These are phyloP conservation scores for Astropecten irregularis DNA, from an alignment of 53 echinoderm and acorn worm species.

Conservation along the genomic window DNA sequence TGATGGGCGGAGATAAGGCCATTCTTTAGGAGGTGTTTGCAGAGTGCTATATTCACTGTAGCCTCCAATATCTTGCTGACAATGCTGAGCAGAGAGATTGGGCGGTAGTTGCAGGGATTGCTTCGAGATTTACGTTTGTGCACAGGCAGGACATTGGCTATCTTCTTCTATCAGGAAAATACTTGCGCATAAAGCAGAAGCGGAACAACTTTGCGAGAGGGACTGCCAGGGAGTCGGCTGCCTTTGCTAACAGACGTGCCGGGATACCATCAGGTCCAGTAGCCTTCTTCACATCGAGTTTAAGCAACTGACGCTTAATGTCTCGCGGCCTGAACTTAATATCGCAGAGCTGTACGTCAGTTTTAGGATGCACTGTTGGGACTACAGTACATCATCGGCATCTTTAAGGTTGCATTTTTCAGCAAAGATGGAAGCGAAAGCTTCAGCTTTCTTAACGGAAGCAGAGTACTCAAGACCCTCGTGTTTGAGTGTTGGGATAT, in stretches of 20 bases:
- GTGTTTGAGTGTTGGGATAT: constrained; percentile 3
- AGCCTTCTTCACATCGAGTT: background rate
- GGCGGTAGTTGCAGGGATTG: background rate
- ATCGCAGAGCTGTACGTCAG: background rate
- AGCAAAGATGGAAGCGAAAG: background rate
- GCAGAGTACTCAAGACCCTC: background rate
- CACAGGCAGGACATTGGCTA: constrained; percentile 14
- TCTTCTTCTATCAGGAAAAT: background rate
- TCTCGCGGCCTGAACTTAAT: constrained; percentile 2
- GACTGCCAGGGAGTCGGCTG: background rate
- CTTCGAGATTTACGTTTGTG: background rate
- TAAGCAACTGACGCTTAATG: constrained; percentile 6
- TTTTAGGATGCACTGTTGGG: background rate
- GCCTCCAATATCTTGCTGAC: constrained; percentile 35
- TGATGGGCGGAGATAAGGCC: constrained; percentile 12
- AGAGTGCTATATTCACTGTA: background rate
- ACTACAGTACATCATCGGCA: constrained; percentile 5
- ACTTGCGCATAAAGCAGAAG: background rate
- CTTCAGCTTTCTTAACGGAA: background rate
- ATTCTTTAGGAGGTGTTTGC: background rate
- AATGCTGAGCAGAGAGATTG: constrained; percentile 1
- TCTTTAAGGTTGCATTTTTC: background rate
- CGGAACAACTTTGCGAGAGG: background rate
- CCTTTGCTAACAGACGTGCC: background rate
- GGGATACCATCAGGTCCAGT: background rate